A percentile compares a stretch with the other conserved stretches of the same genome.
These are phyloP conservation scores for Carettochelys insculpta DNA, from an alignment of 2,113 vertebrate species.

Conservation along the genomic window DNA sequence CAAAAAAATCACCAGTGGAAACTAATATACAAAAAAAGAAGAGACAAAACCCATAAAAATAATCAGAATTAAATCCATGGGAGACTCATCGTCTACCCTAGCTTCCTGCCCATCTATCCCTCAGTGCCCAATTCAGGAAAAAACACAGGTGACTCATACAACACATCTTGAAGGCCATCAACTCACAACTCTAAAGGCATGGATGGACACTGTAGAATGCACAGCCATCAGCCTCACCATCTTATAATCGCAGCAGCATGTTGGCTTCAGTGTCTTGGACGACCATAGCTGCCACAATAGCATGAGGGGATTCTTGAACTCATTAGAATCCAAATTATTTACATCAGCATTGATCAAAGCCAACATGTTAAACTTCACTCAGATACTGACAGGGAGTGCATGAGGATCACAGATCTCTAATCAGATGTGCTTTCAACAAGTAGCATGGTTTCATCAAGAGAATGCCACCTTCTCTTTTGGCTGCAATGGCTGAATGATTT, in stretches of 20 bases:
- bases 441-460: neutral
- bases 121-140: neutral
- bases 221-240: neutral
- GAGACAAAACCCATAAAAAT: rapidly evolving
- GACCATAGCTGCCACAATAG: too few relatives aligned
- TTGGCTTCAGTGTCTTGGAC: neutral
- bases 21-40: neutral
- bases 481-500: neutral
- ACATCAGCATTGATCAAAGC: neutral
- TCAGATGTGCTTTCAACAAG: too few relatives aligned
- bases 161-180: neutral
- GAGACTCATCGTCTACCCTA: neutral
- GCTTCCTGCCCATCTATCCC: neutral
- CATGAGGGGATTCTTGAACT: too few relatives aligned
- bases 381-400: neutral
- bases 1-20: neutral
- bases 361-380: neutral
- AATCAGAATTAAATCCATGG: neutral
- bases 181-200: neutral
- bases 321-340: neutral
- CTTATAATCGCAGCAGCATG: neutral
- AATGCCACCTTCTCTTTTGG: neutral
- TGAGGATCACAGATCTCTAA: neutral
- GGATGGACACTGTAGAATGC: rapidly evolving
- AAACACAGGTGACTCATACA: neutral